Evolutionary conservation across 1,140 invertebrate genomes (phyloP), one percentile per base, ranked within the genome.

Genomic region (Colletes latitarsis): DNA sequence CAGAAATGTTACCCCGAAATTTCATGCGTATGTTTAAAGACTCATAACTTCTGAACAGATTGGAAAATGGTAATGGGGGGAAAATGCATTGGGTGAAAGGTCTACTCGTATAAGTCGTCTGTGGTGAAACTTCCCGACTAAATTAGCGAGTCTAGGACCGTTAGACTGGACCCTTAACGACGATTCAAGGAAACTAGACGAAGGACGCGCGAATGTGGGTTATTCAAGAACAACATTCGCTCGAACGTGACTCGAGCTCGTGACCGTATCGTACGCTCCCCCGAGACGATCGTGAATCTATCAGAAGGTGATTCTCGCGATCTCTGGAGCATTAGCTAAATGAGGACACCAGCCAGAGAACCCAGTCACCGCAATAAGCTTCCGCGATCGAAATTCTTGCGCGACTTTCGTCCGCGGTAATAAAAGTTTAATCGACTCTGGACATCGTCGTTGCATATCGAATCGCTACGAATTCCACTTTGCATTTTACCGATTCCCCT

Each of bases 381-480:
- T 58, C 39, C 63, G 10, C 43, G 66, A 78, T 78, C 60, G 60
- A 70, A 64, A 78, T 78, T 78, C 77, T 78, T 39, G n/a, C 62
- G 62, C 39, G 49, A 30, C n/a, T 5, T 30, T n/a, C 41, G 1
- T 53, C 49, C 49, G 21, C 52, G 60, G 46, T 78, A 58, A 53
- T 78, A 72, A 78, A 78, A 78, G 46, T 78, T 78, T 78, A 72
- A 78, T 73, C 77, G 77, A 73, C n/a, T 78, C 76, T 17, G 17
- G 53, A 58, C 75, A 60, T 52, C 66, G 67, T 30, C 75, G 55
- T n/a, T 12, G 67, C 75, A 77, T 69, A 77, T 68, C 75, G 63
- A 55, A 14, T 55, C 43, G 17, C 53, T 21, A n/a, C 41, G 4
- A 21, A 69, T 69, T 39, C 74, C 19, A 68, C 43, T 46, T 67